phyloP scores from a whole-genome alignment of 2,113 vertebrate genomes.

The Pseudopipra pipra region DNA sequence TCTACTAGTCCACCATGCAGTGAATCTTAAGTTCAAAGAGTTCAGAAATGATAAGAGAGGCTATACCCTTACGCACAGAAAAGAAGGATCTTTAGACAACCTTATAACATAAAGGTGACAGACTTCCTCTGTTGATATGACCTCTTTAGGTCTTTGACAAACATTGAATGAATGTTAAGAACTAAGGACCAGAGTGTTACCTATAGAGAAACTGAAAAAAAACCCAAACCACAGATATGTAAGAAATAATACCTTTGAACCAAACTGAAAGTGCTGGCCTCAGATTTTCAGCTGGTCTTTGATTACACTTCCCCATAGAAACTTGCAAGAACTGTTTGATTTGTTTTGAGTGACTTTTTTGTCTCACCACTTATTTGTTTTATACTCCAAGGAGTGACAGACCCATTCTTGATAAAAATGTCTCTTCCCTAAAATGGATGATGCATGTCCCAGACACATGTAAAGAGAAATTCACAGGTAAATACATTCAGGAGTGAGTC shows the following conservation, averaged over 20 bases:
- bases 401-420: not conserved
- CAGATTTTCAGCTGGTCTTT: not conserved
- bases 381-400: not conserved
- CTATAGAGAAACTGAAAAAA: not conserved
- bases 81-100: constrained; percentile 40
- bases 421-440: not conserved
- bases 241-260: not conserved
- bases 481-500: not conserved
- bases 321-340: not conserved
- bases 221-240: not conserved
- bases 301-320: not conserved
- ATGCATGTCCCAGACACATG: not conserved
- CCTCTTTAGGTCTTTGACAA: not conserved
- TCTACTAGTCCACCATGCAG: not conserved
- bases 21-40: constrained; percentile 3
- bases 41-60: constrained; percentile 17
- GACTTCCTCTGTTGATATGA: not conserved
- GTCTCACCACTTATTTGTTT: not conserved
- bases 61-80: not conserved
- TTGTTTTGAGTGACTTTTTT: not conserved
- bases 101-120: not conserved
- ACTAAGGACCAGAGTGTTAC: not conserved
- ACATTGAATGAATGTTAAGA: not conserved
- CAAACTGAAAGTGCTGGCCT: not conserved
- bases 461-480: not conserved